A percentile compares a stretch with the other conserved stretches of the same genome.
Conservation (phyloP, 2,888 invertebrate species). For the Proisotoma minuta region DNA sequence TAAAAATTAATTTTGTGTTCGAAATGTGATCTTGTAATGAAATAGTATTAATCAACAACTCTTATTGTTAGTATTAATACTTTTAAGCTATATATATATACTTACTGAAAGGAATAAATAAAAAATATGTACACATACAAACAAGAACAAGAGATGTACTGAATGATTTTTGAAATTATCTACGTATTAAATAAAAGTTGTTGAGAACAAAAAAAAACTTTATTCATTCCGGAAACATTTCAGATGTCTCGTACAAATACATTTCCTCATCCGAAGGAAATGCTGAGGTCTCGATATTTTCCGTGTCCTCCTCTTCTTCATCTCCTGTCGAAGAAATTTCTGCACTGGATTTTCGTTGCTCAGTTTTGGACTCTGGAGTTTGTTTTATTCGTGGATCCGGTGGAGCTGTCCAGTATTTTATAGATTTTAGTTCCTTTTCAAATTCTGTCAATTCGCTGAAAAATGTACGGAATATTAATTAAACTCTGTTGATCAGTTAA, state of each 20-base stretch:
- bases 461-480: too few species aligned
- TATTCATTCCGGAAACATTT: too few species aligned
- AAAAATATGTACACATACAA: background rate
- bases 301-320: background rate
- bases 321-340: too few species aligned
- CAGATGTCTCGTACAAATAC: too few species aligned
- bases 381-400: constrained; percentile 8
- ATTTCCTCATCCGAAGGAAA: too few species aligned
- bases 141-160: too few species aligned
- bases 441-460: constrained; percentile 31
- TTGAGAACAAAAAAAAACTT: too few species aligned
- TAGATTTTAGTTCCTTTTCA: constrained; percentile 27
- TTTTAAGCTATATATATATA: background rate
- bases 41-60: constrained; percentile 6
- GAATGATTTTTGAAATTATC: too few species aligned
- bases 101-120: background rate
- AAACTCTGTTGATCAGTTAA: too few species aligned
- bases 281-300: too few species aligned
- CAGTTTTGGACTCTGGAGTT: background rate
- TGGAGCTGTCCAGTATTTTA: constrained; percentile 27
- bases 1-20: constrained; percentile 7
- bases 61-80: background rate
- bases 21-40: constrained; percentile 11
- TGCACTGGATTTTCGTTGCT: background rate
- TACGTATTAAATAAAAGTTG: too few species aligned